Base-by-base conservation (phyloP, 2,113 vertebrate genomes). In the Varanus salvator region DNA sequence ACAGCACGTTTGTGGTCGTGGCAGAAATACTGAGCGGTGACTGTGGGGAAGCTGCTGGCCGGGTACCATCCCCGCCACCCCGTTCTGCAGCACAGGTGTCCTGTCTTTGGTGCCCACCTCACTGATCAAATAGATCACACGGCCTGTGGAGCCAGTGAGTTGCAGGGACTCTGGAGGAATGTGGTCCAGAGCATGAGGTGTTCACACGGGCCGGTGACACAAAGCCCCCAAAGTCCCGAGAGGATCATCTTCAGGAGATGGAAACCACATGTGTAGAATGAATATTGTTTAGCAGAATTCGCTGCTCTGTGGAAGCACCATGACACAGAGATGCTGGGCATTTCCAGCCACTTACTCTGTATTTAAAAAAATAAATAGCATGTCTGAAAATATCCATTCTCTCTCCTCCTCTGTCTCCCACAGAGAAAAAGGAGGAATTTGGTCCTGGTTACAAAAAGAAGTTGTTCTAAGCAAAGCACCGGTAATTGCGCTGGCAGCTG, bases 381-480 rank as follows among this genome's bases (percentile, higher is more conserved):
- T 44, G 14, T 64, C 21, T n/a, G 17, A 84, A 66, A 76, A 50
- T 48, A 31, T 48, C 23, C 1, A 21, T 66, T 31, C 2, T 44
- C 29, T 3, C 3, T 12, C 19, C 9, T 50, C 44, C 31, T 80
- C 48, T 50, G 31, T 19, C 34, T 38, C 4, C 71, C n/a, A 23
- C 1, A 38, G 31, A 54, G 25, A 89, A 78, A 80, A 52, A 21
- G 31, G 34, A n/a, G 29, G 84, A 44, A 82, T 82, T 87, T 87
- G 78, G 78, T 87, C 78, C 21, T 85, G 44, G 3, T 80, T 69
- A 44, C n/a, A 69, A 85, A 78, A 69, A 12, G 21, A 34, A 71
- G 74, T 66, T 19, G 38, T 19, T 75, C 21, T 76, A 64, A 34
- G 54, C 78, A 75, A 89, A 89, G 88, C 81, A 84, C 57, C 81